Evolutionary conservation across 2,113 vertebrate genomes (phyloP).

Genomic region (Cariama cristata): DNA sequence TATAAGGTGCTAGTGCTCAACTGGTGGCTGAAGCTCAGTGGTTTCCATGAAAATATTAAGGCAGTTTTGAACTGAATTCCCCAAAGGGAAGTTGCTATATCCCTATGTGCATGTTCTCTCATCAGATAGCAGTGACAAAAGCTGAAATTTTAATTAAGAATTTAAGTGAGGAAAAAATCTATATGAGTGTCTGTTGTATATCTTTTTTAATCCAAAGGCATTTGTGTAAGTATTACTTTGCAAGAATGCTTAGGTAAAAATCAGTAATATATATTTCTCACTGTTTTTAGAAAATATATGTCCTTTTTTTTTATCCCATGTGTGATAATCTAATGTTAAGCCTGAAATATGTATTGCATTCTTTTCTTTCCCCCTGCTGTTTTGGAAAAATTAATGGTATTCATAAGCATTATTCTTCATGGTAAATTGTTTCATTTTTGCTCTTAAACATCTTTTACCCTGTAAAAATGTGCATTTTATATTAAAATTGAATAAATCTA

Average conservation of each 20-base stretch:
- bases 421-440: neutral
- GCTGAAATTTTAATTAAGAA: neutral
- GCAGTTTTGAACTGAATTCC: neutral
- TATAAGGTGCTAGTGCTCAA: neutral
- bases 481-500: neutral
- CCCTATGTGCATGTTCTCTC: neutral
- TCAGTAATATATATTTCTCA: neutral
- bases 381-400: neutral
- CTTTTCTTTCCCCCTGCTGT: neutral
- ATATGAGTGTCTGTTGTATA: neutral
- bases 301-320: rapidly evolving
- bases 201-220: neutral
- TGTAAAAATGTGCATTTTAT: neutral
- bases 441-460: neutral
- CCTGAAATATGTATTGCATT: neutral
- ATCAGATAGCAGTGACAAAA: neutral
- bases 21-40: neutral
- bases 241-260: neutral
- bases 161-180: neutral
- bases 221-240: neutral
- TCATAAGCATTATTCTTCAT: neutral
- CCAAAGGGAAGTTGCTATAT: neutral
- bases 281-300: neutral
- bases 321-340: neutral
- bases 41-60: neutral